phyloP scores from a whole-genome alignment of 2,113 vertebrate genomes.

The Brachypteracias leptosomus region DNA sequence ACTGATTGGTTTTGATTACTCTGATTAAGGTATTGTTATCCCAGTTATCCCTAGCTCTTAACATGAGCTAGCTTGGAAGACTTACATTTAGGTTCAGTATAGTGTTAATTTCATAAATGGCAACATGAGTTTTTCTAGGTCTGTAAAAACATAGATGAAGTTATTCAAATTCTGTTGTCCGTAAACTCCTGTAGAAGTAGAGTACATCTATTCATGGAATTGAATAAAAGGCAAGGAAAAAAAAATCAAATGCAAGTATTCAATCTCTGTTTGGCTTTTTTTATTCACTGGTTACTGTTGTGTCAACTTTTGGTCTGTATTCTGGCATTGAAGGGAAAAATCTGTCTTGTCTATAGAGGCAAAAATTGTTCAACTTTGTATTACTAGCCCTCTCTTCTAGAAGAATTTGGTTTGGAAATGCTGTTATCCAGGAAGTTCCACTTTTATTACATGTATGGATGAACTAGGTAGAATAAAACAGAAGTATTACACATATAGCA shows the following conservation, averaged over 20 bases:
- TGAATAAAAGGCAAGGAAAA: not conserved
- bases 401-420: not conserved
- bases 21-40: not conserved
- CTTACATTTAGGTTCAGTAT: not conserved
- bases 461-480: not conserved
- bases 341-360: rapidly evolving
- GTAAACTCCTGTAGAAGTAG: not conserved
- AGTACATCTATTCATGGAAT: not conserved
- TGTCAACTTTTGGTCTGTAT: not conserved
- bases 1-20: not conserved
- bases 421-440: not conserved
- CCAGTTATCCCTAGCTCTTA: not conserved
- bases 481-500: not conserved
- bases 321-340: not conserved
- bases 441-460: not conserved
- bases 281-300: not conserved
- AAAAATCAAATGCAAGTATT: not conserved
- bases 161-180: not conserved
- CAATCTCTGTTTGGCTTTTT: not conserved
- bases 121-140: not conserved
- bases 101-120: not conserved
- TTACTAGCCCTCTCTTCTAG: not conserved
- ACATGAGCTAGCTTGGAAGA: not conserved
- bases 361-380: not conserved
- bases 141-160: not conserved